Percentiles rank a stretch among this genome's conserved stretches.
Evolutionary conservation across 2,888 invertebrate species (phyloP).

Genomic region (Formica aserva): DNA sequence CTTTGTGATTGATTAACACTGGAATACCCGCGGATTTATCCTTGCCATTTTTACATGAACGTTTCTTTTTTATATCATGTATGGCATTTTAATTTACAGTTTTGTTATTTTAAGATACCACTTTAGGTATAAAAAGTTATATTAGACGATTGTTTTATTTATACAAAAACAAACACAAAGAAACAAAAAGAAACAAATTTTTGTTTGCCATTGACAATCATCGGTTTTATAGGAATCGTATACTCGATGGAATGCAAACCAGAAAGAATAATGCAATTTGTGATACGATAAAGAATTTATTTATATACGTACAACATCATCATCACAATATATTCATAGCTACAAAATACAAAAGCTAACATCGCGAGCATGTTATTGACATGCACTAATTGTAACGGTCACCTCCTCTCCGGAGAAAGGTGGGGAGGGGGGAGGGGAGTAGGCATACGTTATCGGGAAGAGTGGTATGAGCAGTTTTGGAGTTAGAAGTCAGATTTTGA

Average conservation of each 20-base stretch:
- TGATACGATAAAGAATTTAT: slow-evolving; percentile 76
- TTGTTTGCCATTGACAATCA: neutral
- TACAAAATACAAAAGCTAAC: slow-evolving; percentile 80
- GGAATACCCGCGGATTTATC: neutral
- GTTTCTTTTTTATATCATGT: neutral
- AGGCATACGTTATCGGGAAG: slow-evolving; percentile 51
- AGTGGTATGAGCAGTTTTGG: slow-evolving; percentile 49
- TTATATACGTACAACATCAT: slow-evolving; percentile 80
- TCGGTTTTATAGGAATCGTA: neutral
- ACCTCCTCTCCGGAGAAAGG: neutral
- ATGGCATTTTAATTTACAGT: neutral
- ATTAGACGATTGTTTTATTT: neutral
- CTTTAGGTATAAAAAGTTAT: neutral
- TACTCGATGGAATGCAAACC: neutral
- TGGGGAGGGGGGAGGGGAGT: neutral
- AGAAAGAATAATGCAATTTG: neutral
- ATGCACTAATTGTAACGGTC: slow-evolving; percentile 52
- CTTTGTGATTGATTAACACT: slow-evolving; percentile 5
- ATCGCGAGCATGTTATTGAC: slow-evolving; percentile 70
- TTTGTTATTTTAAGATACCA: neutral
- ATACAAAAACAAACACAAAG: neutral
- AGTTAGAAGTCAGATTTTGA: slow-evolving; percentile 76
- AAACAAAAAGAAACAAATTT: slow-evolving; percentile 4
- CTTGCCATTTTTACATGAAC: neutral
- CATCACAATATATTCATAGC: slow-evolving; percentile 76